phyloP scores from a whole-genome alignment of 2,888 invertebrate species.

The Metopia argyrocephala region DNA sequence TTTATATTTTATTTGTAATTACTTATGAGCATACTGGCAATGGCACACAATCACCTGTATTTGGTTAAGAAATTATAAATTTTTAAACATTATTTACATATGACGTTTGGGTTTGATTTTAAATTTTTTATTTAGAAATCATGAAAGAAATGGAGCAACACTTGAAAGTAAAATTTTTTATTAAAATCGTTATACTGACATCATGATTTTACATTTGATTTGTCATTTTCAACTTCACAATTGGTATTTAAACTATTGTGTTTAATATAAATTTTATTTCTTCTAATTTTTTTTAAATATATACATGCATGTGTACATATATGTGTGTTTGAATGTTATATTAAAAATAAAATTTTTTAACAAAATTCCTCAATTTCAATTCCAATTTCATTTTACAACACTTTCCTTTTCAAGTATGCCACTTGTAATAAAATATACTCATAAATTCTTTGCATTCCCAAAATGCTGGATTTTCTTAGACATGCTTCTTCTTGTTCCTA shows the following conservation, averaged over 20 bases:
- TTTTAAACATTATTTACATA: no score
- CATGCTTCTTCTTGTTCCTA: not conserved
- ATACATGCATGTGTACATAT: no score
- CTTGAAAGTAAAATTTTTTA: no score
- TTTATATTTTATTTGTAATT: not conserved
- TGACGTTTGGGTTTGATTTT: no score
- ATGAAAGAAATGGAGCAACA: no score
- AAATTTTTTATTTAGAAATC: no score
- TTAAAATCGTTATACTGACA: no score
- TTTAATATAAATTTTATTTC: no score
- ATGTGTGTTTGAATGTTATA: not conserved
- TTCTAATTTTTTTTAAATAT: no score
- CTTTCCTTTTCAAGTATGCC: constrained; percentile 27
- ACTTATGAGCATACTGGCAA: not conserved
- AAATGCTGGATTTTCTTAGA: constrained; percentile 9
- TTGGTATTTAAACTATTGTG: no score
- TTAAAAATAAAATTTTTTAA: not conserved
- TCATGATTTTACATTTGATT: no score
- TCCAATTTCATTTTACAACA: constrained; percentile 8
- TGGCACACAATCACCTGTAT: not conserved
- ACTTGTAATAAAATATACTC: constrained; percentile 27
- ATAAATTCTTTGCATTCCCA: constrained; percentile 17
- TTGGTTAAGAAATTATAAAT: not conserved
- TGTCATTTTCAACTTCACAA: no score
- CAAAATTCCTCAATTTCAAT: constrained; percentile 5